These are phyloP conservation scores for Notothenia rossii DNA, from an alignment of 2,113 vertebrate genomes.

Conservation along the genomic window DNA sequence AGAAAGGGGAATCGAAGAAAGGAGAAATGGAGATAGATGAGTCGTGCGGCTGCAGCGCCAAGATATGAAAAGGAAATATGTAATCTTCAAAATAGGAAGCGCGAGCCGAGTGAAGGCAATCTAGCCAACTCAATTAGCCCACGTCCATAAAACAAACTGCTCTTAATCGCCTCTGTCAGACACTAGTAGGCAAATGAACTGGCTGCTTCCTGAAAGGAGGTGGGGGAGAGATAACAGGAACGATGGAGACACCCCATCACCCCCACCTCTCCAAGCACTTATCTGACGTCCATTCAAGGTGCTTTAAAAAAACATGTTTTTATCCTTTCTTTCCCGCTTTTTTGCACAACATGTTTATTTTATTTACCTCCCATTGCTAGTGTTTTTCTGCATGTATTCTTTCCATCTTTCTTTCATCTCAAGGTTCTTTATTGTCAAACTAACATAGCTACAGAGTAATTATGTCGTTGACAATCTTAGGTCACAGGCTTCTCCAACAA, in stretches of 20 bases:
- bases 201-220: conserved; percentile 52
- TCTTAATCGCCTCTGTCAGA: conserved; percentile 77
- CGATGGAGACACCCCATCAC: conserved; percentile 41
- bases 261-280: conserved; percentile 36
- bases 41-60: conserved; percentile 57
- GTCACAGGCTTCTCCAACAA: too few relatives aligned
- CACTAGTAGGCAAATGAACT: conserved; percentile 62
- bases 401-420: neutral
- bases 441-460: too few relatives aligned
- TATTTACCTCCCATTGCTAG: neutral
- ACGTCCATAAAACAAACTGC: conserved; percentile 82
- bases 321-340: neutral
- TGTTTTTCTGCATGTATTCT: conserved; percentile 27
- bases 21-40: conserved; percentile 71
- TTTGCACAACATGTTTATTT: conserved; percentile 10
- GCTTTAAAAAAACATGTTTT: conserved; percentile 34
- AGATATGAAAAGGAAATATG: conserved; percentile 82
- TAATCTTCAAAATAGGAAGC: conserved; percentile 72
- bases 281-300: conserved; percentile 48
- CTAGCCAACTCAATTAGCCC: conserved; percentile 81
- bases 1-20: conserved; percentile 41
- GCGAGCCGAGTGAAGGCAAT: conserved; percentile 64
- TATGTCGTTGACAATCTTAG: too few relatives aligned
- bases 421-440: too few relatives aligned
- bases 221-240: conserved; percentile 32